Evolutionary conservation across 2,888 invertebrate genomes (phyloP), one percentile per base, ranked within the genome.

Genomic region (Orthosia cruda): DNA sequence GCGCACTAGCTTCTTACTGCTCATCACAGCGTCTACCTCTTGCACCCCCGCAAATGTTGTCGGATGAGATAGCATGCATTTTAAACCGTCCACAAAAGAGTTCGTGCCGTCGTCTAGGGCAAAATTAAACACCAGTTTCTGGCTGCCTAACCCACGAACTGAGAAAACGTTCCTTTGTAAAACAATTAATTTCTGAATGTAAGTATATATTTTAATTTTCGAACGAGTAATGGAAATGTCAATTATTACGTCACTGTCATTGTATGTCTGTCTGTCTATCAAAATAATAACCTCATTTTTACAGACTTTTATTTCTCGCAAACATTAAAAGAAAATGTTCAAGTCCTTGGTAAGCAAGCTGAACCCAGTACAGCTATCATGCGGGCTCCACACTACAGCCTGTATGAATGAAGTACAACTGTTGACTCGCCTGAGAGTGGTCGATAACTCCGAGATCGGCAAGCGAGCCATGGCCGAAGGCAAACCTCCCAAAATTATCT

Each of bases 391-490:
- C 89, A 97, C 97, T 15, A 97, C 98, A 0, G 86, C 97, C 9
- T 91, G 94, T 71, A 94, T 97, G 83, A 97, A 95, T 90, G 98
- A 98, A 95, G 98, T 99, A 64, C 97, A 97, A 57, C 97, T 98
- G 91, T 90, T 99, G 84, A 97, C 98, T 2, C 97, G 99, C 65
- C 95, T 99, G 20, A 97, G 99, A 89, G 99, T 99, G 11, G 99
- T 99, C 4, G 99, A 99, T 94, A 99, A 99, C 94, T 99, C 99
- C 71, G 98, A 98, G 86, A 97, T 99, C 77, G 99, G 99, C 52
- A 99, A 99, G 93, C 97, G 98, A 92, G 99, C 99, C 2, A 99
- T 99, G 98, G 97, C 98, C 3, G 98, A 99, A 92, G 99, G 99
- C 63, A 98, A 98, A 94, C 99, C 99, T 16, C 99, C 99, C 0